Evolutionary conservation across 2,113 vertebrate species (phyloP).

Genomic region (Phaethon lepturus): DNA sequence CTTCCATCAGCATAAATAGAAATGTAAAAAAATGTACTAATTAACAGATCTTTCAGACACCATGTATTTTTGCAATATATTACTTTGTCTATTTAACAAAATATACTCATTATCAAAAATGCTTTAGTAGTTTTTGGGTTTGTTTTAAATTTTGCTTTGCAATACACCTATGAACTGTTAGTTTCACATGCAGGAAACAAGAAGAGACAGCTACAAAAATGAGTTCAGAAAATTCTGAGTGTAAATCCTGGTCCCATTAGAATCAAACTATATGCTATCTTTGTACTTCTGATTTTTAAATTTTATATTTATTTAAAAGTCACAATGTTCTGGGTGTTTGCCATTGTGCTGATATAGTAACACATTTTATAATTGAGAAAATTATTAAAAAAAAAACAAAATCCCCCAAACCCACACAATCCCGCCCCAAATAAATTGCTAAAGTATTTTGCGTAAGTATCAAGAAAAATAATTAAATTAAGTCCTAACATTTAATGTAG

Average conservation of each 20-base stretch:
- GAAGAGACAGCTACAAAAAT: neutral
- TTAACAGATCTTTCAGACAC: neutral
- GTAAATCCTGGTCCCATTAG: neutral
- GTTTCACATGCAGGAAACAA: neutral
- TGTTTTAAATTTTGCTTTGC: neutral
- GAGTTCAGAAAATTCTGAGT: neutral
- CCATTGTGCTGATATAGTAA: neutral
- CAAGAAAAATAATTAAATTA: neutral
- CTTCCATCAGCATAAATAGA: neutral
- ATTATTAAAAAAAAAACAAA: neutral
- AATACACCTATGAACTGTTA: neutral
- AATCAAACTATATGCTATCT: neutral
- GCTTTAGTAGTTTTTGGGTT: neutral
- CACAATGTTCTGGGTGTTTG: neutral
- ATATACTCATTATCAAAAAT: neutral
- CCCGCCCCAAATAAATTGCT: fast-evolving
- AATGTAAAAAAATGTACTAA: neutral
- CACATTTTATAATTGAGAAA: neutral
- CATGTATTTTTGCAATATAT: neutral
- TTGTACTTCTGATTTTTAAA: neutral
- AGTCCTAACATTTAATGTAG: neutral
- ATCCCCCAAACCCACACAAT: too few species aligned
- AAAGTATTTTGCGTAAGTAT: neutral
- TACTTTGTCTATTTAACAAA: neutral
- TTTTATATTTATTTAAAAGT: neutral